Base-by-base conservation (phyloP, 2,888 invertebrate genomes). In the Melanchra persicariae region DNA sequence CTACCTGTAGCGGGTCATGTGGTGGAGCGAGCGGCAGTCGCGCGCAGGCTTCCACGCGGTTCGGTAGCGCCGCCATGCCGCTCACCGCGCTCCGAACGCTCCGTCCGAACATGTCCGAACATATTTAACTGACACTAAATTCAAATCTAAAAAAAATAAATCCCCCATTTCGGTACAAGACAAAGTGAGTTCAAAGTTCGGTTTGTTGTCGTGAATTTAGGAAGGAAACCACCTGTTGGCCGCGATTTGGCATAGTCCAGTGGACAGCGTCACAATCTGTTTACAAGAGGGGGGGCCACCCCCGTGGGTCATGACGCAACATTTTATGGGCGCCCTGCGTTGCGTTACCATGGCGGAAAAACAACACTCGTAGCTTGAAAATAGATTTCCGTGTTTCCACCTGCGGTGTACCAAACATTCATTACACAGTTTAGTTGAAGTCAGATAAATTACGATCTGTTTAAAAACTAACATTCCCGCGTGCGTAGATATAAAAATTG, bases 41-140 rank as follows among this genome's bases (percentile, higher is more conserved):
- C 94, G 96, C 95, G 95, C 95, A 95, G 95, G 92, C 95, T 91
- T 92, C 90, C 93, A 93, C 91, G 94, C 95, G 92, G 89, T 87
- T 81, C 93, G 93, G 95, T 93, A 91, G 94, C 90, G 93, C 90
- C 84, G 88, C 89, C 84, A 92, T 91, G 92, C 80, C 87, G 90
- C 84, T 90, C 83, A 87, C 85, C 89, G 88, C 83, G 83, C 71
- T 81, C 85, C 90, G 89, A 90, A 88, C 91, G 88, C 89, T 88
- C 88, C 90, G 88, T 88, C 88, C 90, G 89, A 88, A 84, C 85
- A 89, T 87, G 86, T 87, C 84, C 83, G 84, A 83, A 83, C 85
- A 80, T 74, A 79, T 87, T 83, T 81, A 87, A 84, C 81, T 81
- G 83, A 81, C 81, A 69, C 71, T 65, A 81, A 83, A 70, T 84